These are phyloP conservation scores for Python bivittatus DNA, from an alignment of 2,113 vertebrate species.

Conservation along the genomic window DNA sequence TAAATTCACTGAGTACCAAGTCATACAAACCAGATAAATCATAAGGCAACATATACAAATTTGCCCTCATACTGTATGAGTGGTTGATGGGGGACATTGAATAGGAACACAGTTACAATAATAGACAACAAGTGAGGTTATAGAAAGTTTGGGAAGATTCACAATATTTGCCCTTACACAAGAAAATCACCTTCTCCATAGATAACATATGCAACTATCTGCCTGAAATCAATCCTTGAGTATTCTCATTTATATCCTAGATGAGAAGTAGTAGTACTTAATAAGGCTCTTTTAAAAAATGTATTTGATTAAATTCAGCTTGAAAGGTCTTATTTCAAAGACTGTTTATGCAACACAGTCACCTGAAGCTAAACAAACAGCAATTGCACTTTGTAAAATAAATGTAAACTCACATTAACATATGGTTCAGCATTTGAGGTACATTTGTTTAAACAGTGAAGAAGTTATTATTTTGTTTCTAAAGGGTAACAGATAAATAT, in stretches of 20 bases:
- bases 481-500: constrained; percentile 13
- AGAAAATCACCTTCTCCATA: neutral
- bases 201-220: neutral
- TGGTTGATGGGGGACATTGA: neutral
- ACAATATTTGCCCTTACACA: neutral
- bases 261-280: neutral
- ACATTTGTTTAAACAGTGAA: constrained; percentile 3
- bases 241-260: neutral
- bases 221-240: neutral
- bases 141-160: neutral
- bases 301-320: constrained; percentile 7
- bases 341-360: constrained; percentile 10
- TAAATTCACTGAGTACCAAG: neutral
- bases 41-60: neutral
- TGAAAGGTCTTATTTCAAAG: constrained; percentile 29
- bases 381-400: constrained; percentile 2
- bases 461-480: constrained; percentile 21
- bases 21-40: neutral
- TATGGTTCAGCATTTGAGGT: constrained; percentile 8
- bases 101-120: neutral
- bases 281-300: neutral
- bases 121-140: neutral
- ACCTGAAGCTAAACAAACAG: constrained; percentile 3
- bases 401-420: constrained; percentile 3
- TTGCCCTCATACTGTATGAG: neutral